These are phyloP conservation scores for Decapterus maruadsi DNA, from an alignment of 2,797 vertebrate genomes.

Conservation along the genomic window DNA sequence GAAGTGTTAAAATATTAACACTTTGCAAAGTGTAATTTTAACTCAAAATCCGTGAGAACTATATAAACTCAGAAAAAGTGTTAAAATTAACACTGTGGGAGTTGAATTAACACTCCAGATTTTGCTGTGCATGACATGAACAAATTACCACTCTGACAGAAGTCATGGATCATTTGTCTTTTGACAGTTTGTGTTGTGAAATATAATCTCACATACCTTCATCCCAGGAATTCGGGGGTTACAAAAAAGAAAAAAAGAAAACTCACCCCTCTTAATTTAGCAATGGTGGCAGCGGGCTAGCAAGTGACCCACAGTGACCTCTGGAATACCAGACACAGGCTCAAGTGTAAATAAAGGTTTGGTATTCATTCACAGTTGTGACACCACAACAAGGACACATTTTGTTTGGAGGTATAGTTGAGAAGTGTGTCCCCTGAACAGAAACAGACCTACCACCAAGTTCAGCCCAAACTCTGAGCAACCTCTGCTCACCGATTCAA, in stretches of 20 bases:
- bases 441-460: constrained; percentile 55
- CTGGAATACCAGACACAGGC: constrained; percentile 76
- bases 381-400: constrained; percentile 68
- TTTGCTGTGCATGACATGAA: no score
- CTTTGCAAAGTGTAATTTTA: no score
- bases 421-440: constrained; percentile 43
- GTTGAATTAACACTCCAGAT: no score
- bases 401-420: constrained; percentile 56
- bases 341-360: constrained; percentile 83
- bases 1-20: no score
- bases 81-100: no score
- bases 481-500: constrained; percentile 17
- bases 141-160: constrained; percentile 50
- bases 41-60: no score
- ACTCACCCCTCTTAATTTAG: constrained; percentile 71
- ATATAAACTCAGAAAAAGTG: no score
- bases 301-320: constrained; percentile 77
- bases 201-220: constrained; percentile 66
- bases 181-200: constrained; percentile 73
- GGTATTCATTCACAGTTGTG: constrained; percentile 68
- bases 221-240: constrained; percentile 54
- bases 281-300: constrained; percentile 61
- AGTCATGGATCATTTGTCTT: constrained; percentile 68
- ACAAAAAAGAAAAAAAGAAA: constrained; percentile 32
- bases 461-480: constrained; percentile 44